Conservation (phyloP, 37 sponge, comb jelly and placozoan species). For the Spongilla lacustris region DNA sequence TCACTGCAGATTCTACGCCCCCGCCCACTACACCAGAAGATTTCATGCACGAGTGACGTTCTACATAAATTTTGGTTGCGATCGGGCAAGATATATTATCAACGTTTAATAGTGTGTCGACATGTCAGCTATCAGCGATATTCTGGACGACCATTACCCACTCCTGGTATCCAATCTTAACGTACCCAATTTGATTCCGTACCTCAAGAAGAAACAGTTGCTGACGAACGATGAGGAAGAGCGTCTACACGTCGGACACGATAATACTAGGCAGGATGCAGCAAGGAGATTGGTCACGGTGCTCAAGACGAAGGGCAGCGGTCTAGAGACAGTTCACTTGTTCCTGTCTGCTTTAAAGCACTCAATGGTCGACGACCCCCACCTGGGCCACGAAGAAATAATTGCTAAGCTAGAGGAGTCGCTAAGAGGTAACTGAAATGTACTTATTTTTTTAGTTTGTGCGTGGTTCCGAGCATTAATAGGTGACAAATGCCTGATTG, state of each 20-base stretch:
- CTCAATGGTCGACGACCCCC: background rate
- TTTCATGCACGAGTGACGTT: too few relatives aligned
- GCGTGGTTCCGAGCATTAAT: background rate
- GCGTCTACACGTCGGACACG: background rate
- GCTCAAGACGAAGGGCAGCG: background rate
- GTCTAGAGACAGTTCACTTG: background rate
- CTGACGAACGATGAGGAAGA: background rate
- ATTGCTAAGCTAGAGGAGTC: background rate
- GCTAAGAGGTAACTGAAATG: background rate
- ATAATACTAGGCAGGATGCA: background rate
- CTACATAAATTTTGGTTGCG: too few relatives aligned
- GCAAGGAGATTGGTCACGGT: background rate
- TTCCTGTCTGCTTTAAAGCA: background rate
- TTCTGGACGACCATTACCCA: background rate
- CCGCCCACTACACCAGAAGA: too few relatives aligned
- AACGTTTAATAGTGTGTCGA: background rate
- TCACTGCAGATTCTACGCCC: too few relatives aligned
- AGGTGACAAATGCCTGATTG: too few relatives aligned
- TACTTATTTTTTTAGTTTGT: background rate
- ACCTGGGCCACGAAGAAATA: constrained; percentile 10
- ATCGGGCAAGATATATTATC: too few relatives aligned
- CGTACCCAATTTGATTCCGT: background rate
- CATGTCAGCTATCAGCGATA: background rate
- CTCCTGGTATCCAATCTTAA: background rate
- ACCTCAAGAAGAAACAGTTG: background rate